Percentiles rank a stretch among this genome's conserved stretches.
phyloP scores from a whole-genome alignment of 2,113 vertebrate genomes.

The Daphoenositta chrysoptera region DNA sequence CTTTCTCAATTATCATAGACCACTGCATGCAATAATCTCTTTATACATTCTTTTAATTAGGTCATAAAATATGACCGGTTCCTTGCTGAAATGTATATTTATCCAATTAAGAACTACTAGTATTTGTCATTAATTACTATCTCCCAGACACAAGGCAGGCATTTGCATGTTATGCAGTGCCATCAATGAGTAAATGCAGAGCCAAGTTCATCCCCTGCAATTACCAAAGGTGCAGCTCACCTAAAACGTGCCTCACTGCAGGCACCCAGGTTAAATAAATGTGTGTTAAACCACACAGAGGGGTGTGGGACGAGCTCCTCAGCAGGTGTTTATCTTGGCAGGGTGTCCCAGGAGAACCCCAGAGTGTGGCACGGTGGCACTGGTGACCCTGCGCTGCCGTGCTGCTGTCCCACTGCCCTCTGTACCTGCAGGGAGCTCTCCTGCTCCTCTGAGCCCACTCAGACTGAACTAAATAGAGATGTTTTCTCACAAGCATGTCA shows the following conservation, averaged over 20 bases:
- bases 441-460: neutral
- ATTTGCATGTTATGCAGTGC: neutral
- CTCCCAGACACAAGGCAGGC: neutral
- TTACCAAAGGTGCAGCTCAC: neutral
- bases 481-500: no score
- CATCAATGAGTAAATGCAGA: neutral
- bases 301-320: neutral
- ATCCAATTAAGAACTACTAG: constrained; percentile 6
- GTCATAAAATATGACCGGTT: neutral
- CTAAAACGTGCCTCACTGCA: neutral
- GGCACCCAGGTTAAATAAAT: neutral
- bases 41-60: constrained; percentile 22
- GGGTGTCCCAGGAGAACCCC: no score
- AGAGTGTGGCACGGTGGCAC: no score
- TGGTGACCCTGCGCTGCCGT: neutral
- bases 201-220: neutral
- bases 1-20: neutral
- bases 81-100: neutral
- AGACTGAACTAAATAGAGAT: neutral
- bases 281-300: neutral
- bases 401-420: neutral
- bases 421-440: neutral
- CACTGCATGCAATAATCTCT: neutral
- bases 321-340: neutral
- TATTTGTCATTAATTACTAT: constrained; percentile 25